Conservation (phyloP, 1,140 invertebrate species). For the Pseudobourletiella spinata region DNA sequence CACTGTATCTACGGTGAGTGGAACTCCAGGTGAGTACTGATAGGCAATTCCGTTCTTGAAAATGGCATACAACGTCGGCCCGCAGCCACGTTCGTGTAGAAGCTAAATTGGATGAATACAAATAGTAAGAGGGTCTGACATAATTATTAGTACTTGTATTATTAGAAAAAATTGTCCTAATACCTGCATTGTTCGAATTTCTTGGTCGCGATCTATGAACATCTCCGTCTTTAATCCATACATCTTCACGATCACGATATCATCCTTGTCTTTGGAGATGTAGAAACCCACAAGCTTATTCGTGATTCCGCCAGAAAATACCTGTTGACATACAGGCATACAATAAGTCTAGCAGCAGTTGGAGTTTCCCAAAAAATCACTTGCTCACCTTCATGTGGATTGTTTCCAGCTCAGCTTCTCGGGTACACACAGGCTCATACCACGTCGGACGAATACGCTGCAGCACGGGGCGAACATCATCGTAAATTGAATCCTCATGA, state of each 20-base stretch:
- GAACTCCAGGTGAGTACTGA: slow-evolving; percentile 76
- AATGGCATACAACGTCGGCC: slow-evolving; percentile 75
- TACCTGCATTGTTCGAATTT: slow-evolving; percentile 61
- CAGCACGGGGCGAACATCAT: neutral
- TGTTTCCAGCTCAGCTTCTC: neutral
- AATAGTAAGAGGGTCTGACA: no score
- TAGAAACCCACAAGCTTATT: slow-evolving; percentile 83
- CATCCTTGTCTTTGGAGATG: slow-evolving; percentile 46
- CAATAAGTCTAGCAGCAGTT: no score
- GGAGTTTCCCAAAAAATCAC: slow-evolving; percentile 88
- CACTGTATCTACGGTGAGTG: slow-evolving; percentile 61
- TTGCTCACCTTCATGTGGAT: slow-evolving; percentile 45
- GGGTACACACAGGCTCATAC: neutral
- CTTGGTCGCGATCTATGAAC: slow-evolving; percentile 78
- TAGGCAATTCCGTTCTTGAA: slow-evolving; percentile 93
- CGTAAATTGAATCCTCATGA: neutral
- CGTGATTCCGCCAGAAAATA: slow-evolving; percentile 91
- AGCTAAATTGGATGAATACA: no score
- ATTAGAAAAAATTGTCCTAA: no score
- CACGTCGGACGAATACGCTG: neutral
- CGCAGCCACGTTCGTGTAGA: slow-evolving; percentile 63
- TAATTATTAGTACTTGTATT: no score
- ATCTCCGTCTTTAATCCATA: slow-evolving; percentile 91
- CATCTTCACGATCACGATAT: slow-evolving; percentile 76
- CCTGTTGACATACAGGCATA: no score